A percentile compares a stretch with the other conserved stretches of the same genome.
These are phyloP conservation scores for Tetrao urogallus DNA, from an alignment of 2,113 vertebrate species.

Conservation along the genomic window DNA sequence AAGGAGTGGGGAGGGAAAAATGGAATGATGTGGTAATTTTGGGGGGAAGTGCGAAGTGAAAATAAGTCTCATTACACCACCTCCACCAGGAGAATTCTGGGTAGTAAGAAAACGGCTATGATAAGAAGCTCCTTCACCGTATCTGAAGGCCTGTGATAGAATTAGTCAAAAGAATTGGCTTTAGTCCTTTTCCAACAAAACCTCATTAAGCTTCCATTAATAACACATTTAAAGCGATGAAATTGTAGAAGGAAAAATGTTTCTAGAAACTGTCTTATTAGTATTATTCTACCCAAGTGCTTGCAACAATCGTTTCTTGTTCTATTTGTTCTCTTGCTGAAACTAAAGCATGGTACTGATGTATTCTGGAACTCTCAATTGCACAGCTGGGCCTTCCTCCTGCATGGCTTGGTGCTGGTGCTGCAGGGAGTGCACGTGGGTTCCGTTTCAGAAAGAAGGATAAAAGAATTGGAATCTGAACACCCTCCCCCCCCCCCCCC, in stretches of 20 bases:
- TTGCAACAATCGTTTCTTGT: neutral
- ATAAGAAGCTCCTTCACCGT: neutral
- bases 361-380: neutral
- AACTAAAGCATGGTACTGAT: rapidly evolving
- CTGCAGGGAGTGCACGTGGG: rapidly evolving
- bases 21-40: neutral
- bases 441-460: neutral
- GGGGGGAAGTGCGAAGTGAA: neutral
- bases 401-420: neutral
- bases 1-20: neutral
- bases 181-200: neutral
- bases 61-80: neutral
- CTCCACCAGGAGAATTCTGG: neutral
- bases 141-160: neutral
- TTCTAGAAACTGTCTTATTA: neutral
- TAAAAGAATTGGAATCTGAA: neutral
- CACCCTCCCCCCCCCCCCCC: too few relatives aligned
- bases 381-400: neutral
- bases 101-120: neutral
- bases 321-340: neutral
- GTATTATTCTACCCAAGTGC: neutral
- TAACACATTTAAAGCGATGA: neutral
- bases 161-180: neutral
- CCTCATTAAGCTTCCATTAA: neutral
- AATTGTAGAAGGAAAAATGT: neutral